phyloP scores from a whole-genome alignment of 2,888 invertebrate species.

The Nebria salina region DNA sequence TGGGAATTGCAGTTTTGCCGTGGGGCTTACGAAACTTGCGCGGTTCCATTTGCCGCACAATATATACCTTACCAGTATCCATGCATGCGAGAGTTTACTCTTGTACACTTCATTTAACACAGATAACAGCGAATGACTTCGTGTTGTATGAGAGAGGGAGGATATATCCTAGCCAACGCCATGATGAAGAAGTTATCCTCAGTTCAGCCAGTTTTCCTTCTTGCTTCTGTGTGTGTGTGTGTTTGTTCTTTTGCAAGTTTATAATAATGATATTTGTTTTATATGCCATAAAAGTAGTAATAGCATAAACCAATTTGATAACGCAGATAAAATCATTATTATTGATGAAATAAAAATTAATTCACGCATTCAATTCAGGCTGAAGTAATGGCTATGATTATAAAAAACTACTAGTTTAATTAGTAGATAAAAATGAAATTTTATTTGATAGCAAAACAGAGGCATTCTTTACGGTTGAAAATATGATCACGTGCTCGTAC shows the following conservation, averaged over 20 bases:
- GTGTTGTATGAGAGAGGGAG: neutral
- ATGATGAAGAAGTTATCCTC: conserved; percentile 11
- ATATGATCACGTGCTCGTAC: neutral
- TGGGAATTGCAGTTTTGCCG: conserved; percentile 70
- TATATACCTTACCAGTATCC: conserved; percentile 59
- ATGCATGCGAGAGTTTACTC: conserved; percentile 30
- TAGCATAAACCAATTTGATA: too few relatives aligned
- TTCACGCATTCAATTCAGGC: too few relatives aligned
- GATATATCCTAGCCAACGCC: neutral
- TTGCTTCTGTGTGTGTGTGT: neutral
- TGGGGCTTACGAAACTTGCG: conserved; percentile 61
- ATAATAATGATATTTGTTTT: conserved; percentile 20
- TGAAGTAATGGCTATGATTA: too few relatives aligned
- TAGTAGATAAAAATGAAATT: neutral
- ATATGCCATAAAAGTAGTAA: neutral
- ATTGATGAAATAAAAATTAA: too few relatives aligned
- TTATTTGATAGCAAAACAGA: neutral
- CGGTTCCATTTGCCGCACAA: conserved; percentile 7
- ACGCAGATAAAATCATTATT: too few relatives aligned
- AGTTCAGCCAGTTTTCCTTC: conserved; percentile 13
- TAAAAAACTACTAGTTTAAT: too few relatives aligned
- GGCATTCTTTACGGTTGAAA: neutral
- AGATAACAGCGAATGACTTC: conserved; percentile 59
- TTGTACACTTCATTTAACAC: conserved; percentile 63
- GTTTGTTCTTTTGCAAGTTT: conserved; percentile 32